Evolutionary conservation across 1,140 invertebrate genomes (phyloP), one percentile per base, ranked within the genome.

Genomic region (Drosophila bipectinata): DNA sequence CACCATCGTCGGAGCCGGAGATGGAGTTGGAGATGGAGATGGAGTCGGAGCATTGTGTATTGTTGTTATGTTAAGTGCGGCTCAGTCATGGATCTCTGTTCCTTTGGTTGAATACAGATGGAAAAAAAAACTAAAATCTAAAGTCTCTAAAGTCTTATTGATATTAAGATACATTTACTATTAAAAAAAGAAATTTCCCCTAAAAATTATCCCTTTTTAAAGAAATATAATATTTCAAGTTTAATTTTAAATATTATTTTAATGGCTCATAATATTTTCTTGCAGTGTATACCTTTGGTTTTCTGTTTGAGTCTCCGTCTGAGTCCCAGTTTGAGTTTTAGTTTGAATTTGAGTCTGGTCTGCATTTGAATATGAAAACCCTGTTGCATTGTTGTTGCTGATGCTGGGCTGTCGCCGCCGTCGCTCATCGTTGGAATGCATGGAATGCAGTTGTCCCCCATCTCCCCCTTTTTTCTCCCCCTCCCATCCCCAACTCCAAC

Each of bases 301-400:
- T 66, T 62, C 32, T 55, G 49, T 66, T 52, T 68, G 66, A 67
- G 66, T 55, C 62, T 26, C 37, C 15, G 60, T 68, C 37, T 54
- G 66, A 69, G 57, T 39, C n/a, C 7, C 7, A 49, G 60, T 67
- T 32, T 47, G 41, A 37, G 49, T 68, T 68, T 48, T 24, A 39
- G 62, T 56, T 39, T 48, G 37, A 67, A 48, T 68, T 34, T 68
- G 49, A 53, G 69, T 75, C 74, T 83, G 61, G 69, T 74, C 74
- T 76, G 78, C 78, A 85, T 85, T 85, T 85, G 82, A 85, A 85
- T 85, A 85, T 85, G 82, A 85, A 85, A 75, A 81, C 81, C 74
- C 52, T 71, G 45, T 59, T 68, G 57, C 55, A 67, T 79, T 60
- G 57, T 78, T 83, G 63, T 63, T 69, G 45, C 39, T 28, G 41